A percentile compares a stretch with the other conserved stretches of the same genome.
These are phyloP conservation scores for Pterocles gutturalis DNA, from an alignment of 2,113 vertebrate genomes.

Conservation along the genomic window DNA sequence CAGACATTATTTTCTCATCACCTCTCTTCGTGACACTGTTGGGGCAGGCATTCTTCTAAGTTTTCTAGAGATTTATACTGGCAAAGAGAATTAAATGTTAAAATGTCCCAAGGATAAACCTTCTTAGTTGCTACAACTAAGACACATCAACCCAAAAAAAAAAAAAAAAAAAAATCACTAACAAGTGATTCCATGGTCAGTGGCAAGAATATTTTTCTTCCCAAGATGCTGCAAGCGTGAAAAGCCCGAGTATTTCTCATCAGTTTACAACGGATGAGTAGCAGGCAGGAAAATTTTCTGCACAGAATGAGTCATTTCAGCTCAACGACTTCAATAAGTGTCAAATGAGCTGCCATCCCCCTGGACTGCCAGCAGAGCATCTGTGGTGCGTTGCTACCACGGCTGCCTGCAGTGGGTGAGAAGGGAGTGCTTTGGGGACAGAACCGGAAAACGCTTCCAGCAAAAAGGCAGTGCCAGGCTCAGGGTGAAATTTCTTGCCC, in stretches of 20 bases:
- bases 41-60: not conserved
- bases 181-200: not conserved
- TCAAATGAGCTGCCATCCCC: not conserved
- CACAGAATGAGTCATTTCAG: not conserved
- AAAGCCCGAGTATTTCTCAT: not conserved
- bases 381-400: not conserved
- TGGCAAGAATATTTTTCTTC: not conserved
- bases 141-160: not conserved
- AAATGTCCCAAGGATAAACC: not conserved
- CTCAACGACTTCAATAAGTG: not conserved
- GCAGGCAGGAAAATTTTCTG: not conserved
- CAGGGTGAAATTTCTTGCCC: not conserved
- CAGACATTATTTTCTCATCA: not conserved
- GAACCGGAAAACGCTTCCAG: not conserved
- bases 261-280: not conserved
- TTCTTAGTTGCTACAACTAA: not conserved
- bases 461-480: not conserved
- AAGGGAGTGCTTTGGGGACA: rapidly evolving
- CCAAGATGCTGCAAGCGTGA: not conserved
- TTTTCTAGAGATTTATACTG: not conserved
- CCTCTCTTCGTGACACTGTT: not conserved
- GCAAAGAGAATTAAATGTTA: not conserved
- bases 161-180: not conserved
- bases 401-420: not conserved
- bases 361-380: not conserved